These are phyloP conservation scores for Distichodus sexfasciatus DNA, from an alignment of 2,797 vertebrate species.

Conservation along the genomic window DNA sequence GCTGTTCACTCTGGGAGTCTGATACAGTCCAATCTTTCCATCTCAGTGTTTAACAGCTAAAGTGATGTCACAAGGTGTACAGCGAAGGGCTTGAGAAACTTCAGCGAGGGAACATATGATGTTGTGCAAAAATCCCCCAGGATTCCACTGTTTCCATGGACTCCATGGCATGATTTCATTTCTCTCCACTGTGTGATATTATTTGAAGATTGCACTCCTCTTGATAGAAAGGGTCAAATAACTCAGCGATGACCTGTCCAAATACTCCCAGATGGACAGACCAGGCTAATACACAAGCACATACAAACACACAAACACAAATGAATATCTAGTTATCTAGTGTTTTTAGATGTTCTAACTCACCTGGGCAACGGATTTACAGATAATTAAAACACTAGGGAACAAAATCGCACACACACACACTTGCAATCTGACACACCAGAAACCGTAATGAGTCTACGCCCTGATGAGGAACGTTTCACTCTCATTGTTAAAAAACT, in stretches of 20 bases:
- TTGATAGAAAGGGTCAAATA: conserved; percentile 6
- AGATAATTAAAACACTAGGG: conserved; percentile 18
- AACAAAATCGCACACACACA: background rate
- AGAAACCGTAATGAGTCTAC: background rate
- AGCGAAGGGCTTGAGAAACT: conserved; percentile 6
- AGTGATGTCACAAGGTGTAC: background rate
- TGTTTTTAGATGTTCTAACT: too few species aligned
- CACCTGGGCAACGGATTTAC: background rate
- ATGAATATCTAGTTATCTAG: too few species aligned
- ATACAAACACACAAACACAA: background rate
- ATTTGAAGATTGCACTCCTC: conserved; percentile 26
- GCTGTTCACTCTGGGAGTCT: conserved; percentile 21
- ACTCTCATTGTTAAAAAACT: conserved; percentile 22
- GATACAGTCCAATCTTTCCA: conserved; percentile 8
- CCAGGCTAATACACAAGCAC: background rate
- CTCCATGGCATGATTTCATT: conserved; percentile 25
- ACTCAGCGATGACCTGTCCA: background rate
- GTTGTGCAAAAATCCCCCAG: conserved; percentile 13
- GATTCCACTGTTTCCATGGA: conserved; percentile 36
- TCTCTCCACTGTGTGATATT: conserved; percentile 5
- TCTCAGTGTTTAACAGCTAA: conserved; percentile 13
- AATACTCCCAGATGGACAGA: background rate
- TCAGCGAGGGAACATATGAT: conserved; percentile 27
- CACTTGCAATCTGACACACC: background rate
- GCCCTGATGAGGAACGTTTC: conserved; percentile 16